phyloP scores from a whole-genome alignment of 2,113 vertebrate genomes.

The Vicugna pacos region DNA sequence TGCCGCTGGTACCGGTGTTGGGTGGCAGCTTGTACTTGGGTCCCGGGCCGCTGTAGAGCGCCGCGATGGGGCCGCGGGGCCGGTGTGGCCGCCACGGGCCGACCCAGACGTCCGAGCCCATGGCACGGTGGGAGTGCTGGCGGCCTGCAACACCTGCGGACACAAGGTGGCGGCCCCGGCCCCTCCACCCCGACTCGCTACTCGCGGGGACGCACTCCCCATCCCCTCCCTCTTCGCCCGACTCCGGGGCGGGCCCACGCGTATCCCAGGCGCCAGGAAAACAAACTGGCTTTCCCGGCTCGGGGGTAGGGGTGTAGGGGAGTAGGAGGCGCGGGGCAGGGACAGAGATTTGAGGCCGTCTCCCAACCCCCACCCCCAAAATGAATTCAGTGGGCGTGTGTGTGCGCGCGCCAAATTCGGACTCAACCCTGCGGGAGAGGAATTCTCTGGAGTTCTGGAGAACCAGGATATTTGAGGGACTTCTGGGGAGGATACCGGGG shows the following conservation, averaged over 20 bases:
- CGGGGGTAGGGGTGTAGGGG: too few species aligned
- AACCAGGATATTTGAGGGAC: background rate
- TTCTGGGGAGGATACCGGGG: rapidly evolving
- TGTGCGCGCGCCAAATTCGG: background rate
- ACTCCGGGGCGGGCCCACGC: background rate
- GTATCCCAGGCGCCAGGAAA: conserved; percentile 49
- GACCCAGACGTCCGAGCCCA: conserved; percentile 91
- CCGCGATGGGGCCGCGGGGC: conserved; percentile 93
- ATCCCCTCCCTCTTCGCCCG: background rate
- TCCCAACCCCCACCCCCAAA: too few species aligned
- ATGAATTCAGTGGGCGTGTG: rapidly evolving
- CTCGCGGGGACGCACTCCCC: background rate
- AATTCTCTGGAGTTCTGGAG: background rate
- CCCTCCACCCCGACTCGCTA: background rate
- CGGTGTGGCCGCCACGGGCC: conserved; percentile 93
- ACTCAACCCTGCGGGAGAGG: background rate
- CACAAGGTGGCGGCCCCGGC: background rate
- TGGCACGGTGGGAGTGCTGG: conserved; percentile 67
- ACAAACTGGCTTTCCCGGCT: background rate
- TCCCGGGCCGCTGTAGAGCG: conserved; percentile 91
- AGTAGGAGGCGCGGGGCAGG: background rate
- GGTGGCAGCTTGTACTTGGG: conserved; percentile 91
- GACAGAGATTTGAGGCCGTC: background rate
- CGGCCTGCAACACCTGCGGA: conserved; percentile 56
- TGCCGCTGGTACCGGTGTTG: conserved; percentile 86